Evolutionary conservation across 2,113 vertebrate genomes (phyloP).

Genomic region (Macrotis lagotis): DNA sequence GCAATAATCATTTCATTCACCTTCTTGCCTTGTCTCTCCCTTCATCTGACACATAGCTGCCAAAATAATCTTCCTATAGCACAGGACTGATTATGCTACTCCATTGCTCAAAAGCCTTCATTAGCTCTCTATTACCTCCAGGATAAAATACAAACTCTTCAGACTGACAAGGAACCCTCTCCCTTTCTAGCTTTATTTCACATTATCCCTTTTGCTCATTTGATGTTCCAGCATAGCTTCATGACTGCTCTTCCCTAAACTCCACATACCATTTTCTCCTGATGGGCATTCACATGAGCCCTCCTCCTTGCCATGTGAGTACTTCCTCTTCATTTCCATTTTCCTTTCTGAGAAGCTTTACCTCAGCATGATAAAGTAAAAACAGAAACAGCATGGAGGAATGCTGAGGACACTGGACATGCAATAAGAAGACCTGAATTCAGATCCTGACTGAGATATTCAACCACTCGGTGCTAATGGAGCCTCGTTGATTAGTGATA

Average conservation of each 20-base stretch:
- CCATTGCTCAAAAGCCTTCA: conserved; percentile 23
- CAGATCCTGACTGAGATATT: no score
- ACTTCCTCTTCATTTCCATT: not conserved
- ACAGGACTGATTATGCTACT: not conserved
- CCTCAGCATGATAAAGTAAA: no score
- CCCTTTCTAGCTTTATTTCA: not conserved
- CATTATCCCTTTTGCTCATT: no score
- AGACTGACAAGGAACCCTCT: not conserved
- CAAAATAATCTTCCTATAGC: not conserved
- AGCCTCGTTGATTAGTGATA: no score
- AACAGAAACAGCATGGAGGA: not conserved
- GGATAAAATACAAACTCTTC: conserved; percentile 12
- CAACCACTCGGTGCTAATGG: no score
- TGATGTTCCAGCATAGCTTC: rapidly evolving
- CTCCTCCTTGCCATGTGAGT: no score
- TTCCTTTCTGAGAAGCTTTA: not conserved
- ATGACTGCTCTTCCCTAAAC: not conserved
- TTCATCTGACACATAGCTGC: not conserved
- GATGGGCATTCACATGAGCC: no score
- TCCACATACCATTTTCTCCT: no score
- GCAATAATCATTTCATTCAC: not conserved
- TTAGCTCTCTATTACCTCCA: not conserved
- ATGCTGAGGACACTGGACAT: no score
- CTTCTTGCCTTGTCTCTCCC: not conserved
- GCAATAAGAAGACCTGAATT: no score